Conservation (phyloP, 2,113 vertebrate genomes). For the Drymodes brunneopygia region DNA sequence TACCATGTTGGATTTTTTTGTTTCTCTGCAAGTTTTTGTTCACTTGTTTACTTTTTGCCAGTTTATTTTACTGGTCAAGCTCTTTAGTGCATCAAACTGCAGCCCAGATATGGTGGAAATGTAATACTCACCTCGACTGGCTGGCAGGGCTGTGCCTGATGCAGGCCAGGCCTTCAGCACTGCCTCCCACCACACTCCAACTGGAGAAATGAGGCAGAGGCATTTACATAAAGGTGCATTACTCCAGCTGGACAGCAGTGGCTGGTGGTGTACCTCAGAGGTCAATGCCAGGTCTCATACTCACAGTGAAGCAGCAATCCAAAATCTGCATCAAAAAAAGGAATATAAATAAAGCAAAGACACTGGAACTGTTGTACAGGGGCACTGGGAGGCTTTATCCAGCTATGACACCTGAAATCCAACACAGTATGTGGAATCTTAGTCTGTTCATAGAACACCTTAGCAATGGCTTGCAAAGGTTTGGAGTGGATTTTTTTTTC, state of each 20-base stretch:
- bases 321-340: neutral
- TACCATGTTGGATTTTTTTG: neutral
- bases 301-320: neutral
- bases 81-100: neutral
- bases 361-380: neutral
- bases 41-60: neutral
- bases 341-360: neutral
- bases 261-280: neutral
- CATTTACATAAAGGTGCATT: neutral
- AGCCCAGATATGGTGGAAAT: neutral
- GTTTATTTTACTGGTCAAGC: neutral
- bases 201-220: neutral
- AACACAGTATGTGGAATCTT: neutral
- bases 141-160: neutral
- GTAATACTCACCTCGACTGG: fast-evolving
- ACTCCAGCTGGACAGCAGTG: neutral
- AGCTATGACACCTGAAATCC: neutral
- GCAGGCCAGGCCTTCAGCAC: neutral
- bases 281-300: neutral
- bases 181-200: neutral
- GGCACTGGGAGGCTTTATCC: neutral
- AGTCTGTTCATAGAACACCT: neutral
- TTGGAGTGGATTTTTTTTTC: neutral
- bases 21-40: neutral
- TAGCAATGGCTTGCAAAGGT: neutral